Evolutionary conservation across 1,140 invertebrate species (phyloP).

Genomic region (Cydia pomonella): DNA sequence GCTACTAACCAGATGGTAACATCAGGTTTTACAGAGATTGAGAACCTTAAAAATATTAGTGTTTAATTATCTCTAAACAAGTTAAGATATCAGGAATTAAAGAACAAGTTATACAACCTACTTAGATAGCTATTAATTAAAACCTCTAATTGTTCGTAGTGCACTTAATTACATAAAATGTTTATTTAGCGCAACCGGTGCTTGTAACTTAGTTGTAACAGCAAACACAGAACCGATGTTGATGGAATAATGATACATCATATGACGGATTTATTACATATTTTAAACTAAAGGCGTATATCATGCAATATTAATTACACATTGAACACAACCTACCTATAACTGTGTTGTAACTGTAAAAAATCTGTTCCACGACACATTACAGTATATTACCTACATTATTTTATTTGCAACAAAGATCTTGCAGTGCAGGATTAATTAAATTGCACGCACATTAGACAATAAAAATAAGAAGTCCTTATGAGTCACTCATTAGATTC

Average conservation of each 20-base stretch:
- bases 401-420: neutral
- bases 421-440: too few relatives aligned
- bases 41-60: too few relatives aligned
- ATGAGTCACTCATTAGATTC: too few relatives aligned
- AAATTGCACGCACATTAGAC: too few relatives aligned
- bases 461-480: too few relatives aligned
- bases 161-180: constrained; percentile 16
- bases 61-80: neutral
- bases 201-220: neutral
- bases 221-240: neutral
- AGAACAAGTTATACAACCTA: neutral
- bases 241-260: neutral
- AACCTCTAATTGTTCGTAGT: constrained; percentile 10
- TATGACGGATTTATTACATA: neutral
- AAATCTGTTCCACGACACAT: neutral
- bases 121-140: neutral
- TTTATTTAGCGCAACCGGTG: constrained; percentile 2
- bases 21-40: too few relatives aligned
- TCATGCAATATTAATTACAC: neutral
- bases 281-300: neutral
- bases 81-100: neutral
- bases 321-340: neutral
- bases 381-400: neutral
- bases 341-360: neutral
- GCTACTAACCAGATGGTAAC: too few relatives aligned